Conservation (phyloP, 2,797 vertebrate genomes). For the Rhinogobio ventralis region DNA sequence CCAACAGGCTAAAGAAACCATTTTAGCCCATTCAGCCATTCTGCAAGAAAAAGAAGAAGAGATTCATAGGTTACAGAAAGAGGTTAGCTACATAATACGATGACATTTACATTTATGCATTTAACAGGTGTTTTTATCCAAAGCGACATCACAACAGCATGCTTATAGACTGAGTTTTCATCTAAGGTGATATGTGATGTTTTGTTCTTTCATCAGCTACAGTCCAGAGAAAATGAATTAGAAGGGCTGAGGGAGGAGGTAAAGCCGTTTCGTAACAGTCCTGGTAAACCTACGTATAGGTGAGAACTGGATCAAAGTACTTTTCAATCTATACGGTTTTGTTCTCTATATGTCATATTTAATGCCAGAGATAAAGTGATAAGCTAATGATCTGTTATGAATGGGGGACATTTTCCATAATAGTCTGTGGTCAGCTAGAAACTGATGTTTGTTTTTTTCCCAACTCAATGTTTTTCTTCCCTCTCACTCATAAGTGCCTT, state of each 20-base stretch:
- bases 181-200: neutral
- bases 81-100: constrained; percentile 66
- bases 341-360: neutral
- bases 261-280: constrained; percentile 64
- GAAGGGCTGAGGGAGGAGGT: constrained; percentile 71
- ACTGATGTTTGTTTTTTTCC: neutral
- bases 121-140: neutral
- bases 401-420: neutral
- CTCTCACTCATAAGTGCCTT: constrained; percentile 65
- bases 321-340: neutral
- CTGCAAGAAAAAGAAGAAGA: constrained; percentile 77
- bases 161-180: neutral
- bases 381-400: neutral
- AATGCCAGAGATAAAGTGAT: constrained; percentile 7
- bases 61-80: constrained; percentile 73
- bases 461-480: neutral
- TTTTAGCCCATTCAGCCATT: constrained; percentile 75
- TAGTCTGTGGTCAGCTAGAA: neutral
- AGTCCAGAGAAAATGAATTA: constrained; percentile 71
- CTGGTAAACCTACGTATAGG: constrained; percentile 77
- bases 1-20: constrained; percentile 77
- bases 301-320: constrained; percentile 47
- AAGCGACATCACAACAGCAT: neutral
- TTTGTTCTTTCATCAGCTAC: constrained; percentile 67
- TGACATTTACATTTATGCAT: neutral